Conservation (phyloP, 1,140 invertebrate species). For the Diuraphis noxia region DNA sequence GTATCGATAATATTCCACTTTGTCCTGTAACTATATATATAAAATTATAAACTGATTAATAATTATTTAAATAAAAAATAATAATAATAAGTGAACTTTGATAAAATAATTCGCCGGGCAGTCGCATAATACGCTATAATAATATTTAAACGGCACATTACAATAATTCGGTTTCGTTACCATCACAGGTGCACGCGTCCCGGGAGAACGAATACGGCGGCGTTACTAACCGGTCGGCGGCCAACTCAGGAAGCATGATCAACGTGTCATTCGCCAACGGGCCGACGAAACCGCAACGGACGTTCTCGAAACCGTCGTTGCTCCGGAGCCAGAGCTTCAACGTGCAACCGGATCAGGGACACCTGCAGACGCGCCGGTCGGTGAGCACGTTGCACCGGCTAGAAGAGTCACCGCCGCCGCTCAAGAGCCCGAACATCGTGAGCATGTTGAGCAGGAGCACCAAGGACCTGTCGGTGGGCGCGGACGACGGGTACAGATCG, state of each 20-base stretch:
- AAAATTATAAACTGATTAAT: no score
- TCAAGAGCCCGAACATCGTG: slow-evolving; percentile 82
- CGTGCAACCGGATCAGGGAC: slow-evolving; percentile 65
- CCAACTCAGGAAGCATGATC: slow-evolving; percentile 68
- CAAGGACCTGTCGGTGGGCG: slow-evolving; percentile 66
- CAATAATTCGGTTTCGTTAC: not conserved
- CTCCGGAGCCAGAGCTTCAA: slow-evolving; percentile 84
- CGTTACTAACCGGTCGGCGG: not conserved
- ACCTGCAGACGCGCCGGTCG: slow-evolving; percentile 56
- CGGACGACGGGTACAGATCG: slow-evolving; percentile 59
- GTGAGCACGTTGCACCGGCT: slow-evolving; percentile 66
- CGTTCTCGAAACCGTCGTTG: slow-evolving; percentile 70
- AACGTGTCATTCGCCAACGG: slow-evolving; percentile 76
- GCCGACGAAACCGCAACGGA: slow-evolving; percentile 73
- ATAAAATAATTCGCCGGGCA: no score
- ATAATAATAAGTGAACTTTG: no score
- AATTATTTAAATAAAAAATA: no score
- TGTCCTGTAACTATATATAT: no score
- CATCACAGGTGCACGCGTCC: slow-evolving; percentile 56
- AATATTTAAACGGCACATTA: no score
- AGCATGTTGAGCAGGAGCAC: slow-evolving; percentile 77
- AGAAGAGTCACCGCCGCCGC: slow-evolving; percentile 70
- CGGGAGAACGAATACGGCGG: slow-evolving; percentile 52
- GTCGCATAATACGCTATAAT: no score
- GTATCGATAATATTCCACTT: no score